Percentiles rank a stretch among this genome's conserved stretches.
Conservation (phyloP, 2,113 vertebrate species). For the Sciurus niger region DNA sequence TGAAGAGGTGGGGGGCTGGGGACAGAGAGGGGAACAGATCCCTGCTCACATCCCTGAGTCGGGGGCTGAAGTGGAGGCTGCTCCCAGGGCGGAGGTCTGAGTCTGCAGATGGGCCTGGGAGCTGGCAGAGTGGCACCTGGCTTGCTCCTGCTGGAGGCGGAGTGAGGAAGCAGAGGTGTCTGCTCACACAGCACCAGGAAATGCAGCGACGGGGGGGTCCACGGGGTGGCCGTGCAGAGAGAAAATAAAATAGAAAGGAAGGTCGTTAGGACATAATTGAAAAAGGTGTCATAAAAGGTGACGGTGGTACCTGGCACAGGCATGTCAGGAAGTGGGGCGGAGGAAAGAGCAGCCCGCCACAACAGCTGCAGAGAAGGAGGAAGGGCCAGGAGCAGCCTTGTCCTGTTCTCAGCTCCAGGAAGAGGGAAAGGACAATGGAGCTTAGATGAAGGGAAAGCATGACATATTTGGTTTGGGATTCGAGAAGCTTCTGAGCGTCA, state of each 20-base stretch:
- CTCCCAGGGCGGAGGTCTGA: accelerated
- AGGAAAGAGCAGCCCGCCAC: accelerated
- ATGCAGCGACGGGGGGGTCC: no score
- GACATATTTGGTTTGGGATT: not conserved
- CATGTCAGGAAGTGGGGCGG: not conserved
- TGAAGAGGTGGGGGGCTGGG: accelerated
- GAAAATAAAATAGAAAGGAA: not conserved
- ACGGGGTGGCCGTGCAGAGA: not conserved
- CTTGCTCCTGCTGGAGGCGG: not conserved
- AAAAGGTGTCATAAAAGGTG: not conserved
- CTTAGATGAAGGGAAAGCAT: not conserved
- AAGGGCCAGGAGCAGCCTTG: not conserved
- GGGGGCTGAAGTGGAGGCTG: not conserved
- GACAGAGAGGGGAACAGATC: no score
- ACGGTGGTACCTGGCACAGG: not conserved
- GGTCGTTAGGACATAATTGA: accelerated
- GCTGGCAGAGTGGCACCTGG: accelerated
- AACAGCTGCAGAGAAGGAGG: not conserved
- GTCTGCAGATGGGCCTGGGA: no score
- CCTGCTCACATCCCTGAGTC: not conserved
- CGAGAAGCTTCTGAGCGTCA: not conserved
- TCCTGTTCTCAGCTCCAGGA: not conserved
- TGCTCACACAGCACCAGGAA: not conserved
- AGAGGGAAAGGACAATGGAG: not conserved
- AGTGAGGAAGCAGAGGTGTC: no score